These are phyloP conservation scores for Cranoglanis bouderius DNA, from an alignment of 2,113 vertebrate species.

Conservation along the genomic window DNA sequence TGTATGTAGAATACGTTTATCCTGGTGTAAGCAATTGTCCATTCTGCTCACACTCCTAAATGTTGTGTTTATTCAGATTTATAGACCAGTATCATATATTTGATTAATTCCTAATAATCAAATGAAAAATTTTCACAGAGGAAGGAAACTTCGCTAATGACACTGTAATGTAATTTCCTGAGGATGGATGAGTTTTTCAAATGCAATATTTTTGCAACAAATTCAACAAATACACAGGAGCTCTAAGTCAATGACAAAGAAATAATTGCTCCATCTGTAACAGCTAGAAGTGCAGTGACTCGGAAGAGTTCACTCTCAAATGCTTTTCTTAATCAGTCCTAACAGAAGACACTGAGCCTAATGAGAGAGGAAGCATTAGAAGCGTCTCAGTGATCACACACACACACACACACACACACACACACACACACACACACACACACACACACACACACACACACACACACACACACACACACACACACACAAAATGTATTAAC, in stretches of 20 bases:
- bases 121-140: background rate
- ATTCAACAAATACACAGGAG: background rate
- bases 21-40: background rate
- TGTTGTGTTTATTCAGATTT: background rate
- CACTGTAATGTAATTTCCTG: background rate
- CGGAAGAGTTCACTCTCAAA: slow-evolving; percentile 10
- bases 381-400: slow-evolving; percentile 21
- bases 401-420: background rate
- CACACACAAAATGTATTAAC: slow-evolving; percentile 28
- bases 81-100: background rate
- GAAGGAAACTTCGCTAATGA: background rate
- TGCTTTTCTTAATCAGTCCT: slow-evolving; percentile 28
- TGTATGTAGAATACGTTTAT: background rate
- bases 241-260: background rate
- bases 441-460: background rate
- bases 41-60: background rate
- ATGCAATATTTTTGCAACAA: background rate
- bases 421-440: background rate
- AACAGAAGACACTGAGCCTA: slow-evolving; percentile 7
- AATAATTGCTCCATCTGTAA: background rate
- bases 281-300: slow-evolving; percentile 6
- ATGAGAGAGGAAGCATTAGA: slow-evolving; percentile 18
- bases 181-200: background rate
- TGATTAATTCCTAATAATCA: background rate
- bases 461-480: background rate